Evolutionary conservation across 1,140 invertebrate species (phyloP), one percentile per base, ranked within the genome.

Genomic region (Lordiphosa mommai): DNA sequence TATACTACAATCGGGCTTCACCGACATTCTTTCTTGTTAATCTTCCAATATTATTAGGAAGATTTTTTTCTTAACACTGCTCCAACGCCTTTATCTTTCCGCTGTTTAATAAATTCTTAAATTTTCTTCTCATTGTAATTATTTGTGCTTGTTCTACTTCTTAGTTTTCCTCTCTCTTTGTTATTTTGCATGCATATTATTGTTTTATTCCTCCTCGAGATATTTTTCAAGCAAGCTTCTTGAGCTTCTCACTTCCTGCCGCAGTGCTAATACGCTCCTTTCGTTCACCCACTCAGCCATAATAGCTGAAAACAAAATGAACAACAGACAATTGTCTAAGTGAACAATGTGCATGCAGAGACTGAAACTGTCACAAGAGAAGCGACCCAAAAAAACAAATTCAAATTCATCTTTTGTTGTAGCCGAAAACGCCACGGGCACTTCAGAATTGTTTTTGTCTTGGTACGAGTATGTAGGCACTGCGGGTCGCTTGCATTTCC

Each of bases 371-470:
- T 43, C 50, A 61, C 52, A 43, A 44, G 50, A 73, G 58, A 37
- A 40, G 37, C 66, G 63, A 67, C 63, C 61, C 63, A 67, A 67
- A 67, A 67, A 67, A 67, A 67, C 63, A 43, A 43, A 67, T 67
- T 67, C 63, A 43, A 43, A 67, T 67, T 67, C 44, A 16, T 44
- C 52, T 67, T 57, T 50, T 66, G 61, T 58, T 32, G 46, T 8
- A 14, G 9, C 27, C 7, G 9, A 14, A 13, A 43, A n/a, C 2
- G n/a, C 40, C 20, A 3, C 6, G 16, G 40, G 23, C 20, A 27
- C 23, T 27, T 13, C n/a, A 6, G 27, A 2, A 12, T 46, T 46
- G 27, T 46, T 46, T n/a, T n/a, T n/a, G 12, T 8, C 12, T 3
- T 32, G 17, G 29, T 17, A 47, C 14, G 27, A 2, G 13, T 16